Conservation (phyloP, 2,113 vertebrate genomes). For the Grammatotria lemairii region DNA sequence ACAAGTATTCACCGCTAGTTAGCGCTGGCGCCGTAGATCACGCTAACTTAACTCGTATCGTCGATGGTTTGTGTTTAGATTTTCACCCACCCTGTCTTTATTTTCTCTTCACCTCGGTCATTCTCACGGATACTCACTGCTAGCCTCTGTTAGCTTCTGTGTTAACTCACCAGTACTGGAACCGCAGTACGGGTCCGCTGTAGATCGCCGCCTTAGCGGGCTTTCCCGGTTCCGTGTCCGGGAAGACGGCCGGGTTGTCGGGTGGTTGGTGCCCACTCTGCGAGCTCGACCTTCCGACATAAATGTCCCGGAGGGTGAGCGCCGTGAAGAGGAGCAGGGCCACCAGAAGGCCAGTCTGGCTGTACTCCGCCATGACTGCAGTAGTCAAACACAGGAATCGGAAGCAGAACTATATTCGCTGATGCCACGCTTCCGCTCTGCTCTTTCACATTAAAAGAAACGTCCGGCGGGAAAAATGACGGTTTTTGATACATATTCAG, state of each 20-base stretch:
- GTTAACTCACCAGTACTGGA: conserved; percentile 71
- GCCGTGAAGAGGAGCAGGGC: conserved; percentile 68
- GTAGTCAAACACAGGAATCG: not conserved
- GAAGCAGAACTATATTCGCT: not conserved
- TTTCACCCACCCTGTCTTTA: not conserved
- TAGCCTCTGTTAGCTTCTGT: not conserved
- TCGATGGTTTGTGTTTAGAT: not conserved
- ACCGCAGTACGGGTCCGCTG: conserved; percentile 64
- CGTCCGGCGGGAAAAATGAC: not conserved
- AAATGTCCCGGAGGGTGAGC: conserved; percentile 67
- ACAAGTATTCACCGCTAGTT: not conserved
- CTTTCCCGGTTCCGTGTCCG: conserved; percentile 1
- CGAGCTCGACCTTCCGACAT: conserved; percentile 43
- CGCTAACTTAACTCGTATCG: not conserved
- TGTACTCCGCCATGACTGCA: conserved; percentile 69
- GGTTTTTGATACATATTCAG: not conserved
- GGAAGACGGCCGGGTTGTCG: not conserved
- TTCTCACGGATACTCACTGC: not conserved
- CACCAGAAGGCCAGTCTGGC: conserved; percentile 56
- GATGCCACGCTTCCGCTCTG: not conserved
- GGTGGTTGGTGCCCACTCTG: not conserved
- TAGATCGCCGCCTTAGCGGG: conserved; percentile 43
- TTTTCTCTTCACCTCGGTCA: not conserved
- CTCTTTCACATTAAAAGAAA: not conserved
- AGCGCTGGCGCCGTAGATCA: not conserved